Conservation (phyloP, 2,888 invertebrate genomes). For the Lottia scabra region DNA sequence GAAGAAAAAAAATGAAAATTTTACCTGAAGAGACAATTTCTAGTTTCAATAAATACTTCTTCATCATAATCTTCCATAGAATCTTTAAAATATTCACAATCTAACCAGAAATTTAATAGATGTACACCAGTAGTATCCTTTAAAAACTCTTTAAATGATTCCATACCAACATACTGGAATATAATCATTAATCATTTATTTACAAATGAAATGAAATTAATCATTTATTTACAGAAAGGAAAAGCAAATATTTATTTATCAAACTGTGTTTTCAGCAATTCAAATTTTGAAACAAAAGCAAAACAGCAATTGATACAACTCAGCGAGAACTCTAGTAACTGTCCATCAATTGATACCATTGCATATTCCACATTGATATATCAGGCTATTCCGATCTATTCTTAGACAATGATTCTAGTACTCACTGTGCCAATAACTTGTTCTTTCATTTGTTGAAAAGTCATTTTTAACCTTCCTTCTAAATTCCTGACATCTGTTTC, state of each 20-base stretch:
- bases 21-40: conserved; percentile 66
- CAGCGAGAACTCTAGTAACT: too few relatives aligned
- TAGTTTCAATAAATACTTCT: conserved; percentile 51
- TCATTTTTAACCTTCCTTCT: conserved; percentile 66
- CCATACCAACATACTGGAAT: conserved; percentile 61
- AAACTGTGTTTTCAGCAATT: too few relatives aligned
- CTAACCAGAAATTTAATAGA: conserved; percentile 68
- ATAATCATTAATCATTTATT: too few relatives aligned
- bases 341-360: too few relatives aligned
- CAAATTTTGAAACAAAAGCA: too few relatives aligned
- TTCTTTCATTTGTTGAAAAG: conserved; percentile 66
- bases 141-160: conserved; percentile 62
- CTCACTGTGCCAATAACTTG: conserved; percentile 60
- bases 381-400: too few relatives aligned
- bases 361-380: too few relatives aligned
- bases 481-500: conserved; percentile 64
- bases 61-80: conserved; percentile 66
- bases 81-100: conserved; percentile 69
- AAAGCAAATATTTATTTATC: too few relatives aligned
- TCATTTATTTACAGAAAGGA: too few relatives aligned
- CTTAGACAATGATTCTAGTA: background rate
- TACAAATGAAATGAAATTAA: too few relatives aligned
- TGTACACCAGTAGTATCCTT: conserved; percentile 60
- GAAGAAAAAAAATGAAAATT: background rate
- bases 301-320: too few relatives aligned